Base-by-base conservation (phyloP, 2,888 invertebrate species). In the Ectemnius cavifrons region DNA sequence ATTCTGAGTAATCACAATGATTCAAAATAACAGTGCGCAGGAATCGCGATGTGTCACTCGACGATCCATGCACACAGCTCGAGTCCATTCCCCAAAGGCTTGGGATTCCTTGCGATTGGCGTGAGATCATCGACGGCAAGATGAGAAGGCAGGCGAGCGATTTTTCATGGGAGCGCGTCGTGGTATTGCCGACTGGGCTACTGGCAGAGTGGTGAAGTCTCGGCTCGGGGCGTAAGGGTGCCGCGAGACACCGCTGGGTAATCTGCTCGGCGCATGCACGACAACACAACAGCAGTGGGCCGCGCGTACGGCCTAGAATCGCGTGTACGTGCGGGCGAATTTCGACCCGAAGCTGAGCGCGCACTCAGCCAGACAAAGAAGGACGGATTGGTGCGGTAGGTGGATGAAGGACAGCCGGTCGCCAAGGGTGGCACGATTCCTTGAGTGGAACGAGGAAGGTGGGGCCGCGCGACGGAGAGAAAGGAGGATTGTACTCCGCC, bases 261-360 rank as follows among this genome's bases (percentile, higher is more conserved):
- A 37, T 37, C 56, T 49, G 37, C 18, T 58, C 70, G 66, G 82
- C 82, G 85, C 84, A 82, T 80, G 78, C 63, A 79, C 84, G 52
- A 71, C 77, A 65, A 77, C 23, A n/a, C 62, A n/a, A 4, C 16
- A 14, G 20, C 58, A 59, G 37, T 37, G 37, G 37, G 37, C 37
- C 37, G 37, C 37, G 6, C 20, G 56, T 75, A 75, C 23, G 60
- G 71, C 18, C 49, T 77, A 67, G 45, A 72, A 74, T 84, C 65
- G 77, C 59, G 27, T 56, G 77, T 14, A 28, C 81, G 82, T 46
- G 59, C 52, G 46, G 16, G 46, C 58, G 47, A 84, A 66, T 77
- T 63, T 79, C 75, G 65, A 61, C 78, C 69, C 71, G 37, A 4
- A 37, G 37, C 37, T 8, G 37, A 37, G 37, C 5, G 37, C 5